These are phyloP conservation scores for Blomia tropicalis DNA, from an alignment of 2,888 invertebrate species.

Conservation along the genomic window DNA sequence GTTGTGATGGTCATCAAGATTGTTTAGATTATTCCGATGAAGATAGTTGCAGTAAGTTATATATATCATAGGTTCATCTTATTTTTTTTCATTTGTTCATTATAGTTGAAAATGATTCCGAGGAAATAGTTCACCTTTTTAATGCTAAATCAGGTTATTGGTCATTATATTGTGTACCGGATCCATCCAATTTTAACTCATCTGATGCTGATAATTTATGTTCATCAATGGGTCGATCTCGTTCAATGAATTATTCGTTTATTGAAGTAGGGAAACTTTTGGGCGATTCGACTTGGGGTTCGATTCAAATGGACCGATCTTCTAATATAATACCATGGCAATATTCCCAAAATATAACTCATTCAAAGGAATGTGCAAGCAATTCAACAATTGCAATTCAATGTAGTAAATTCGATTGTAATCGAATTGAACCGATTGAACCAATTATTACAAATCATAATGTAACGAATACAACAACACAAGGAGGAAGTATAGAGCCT, in stretches of 20 bases:
- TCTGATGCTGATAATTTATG: conserved; percentile 28
- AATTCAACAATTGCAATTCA: neutral
- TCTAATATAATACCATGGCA: neutral
- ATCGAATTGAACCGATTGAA: neutral
- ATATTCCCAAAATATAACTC: neutral
- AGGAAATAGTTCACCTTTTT: conserved; percentile 27
- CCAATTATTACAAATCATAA: neutral
- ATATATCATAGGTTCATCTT: neutral
- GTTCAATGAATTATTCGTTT: neutral
- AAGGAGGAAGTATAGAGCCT: conserved; percentile 17
- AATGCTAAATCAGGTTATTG: conserved; percentile 26
- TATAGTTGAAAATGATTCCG: conserved; percentile 27
- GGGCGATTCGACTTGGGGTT: conserved; percentile 1
- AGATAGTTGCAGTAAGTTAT: conserved; percentile 27
- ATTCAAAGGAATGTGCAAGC: neutral
- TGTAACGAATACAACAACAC: neutral
- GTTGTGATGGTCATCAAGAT: conserved; percentile 43
- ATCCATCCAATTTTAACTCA: neutral
- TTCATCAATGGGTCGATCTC: conserved; percentile 27
- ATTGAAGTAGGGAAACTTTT: neutral
- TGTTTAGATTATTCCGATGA: conserved; percentile 32
- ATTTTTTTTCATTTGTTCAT: too few relatives aligned
- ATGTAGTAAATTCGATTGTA: neutral
- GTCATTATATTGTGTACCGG: conserved; percentile 19
- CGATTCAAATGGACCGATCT: neutral